phyloP scores from a whole-genome alignment of 2,113 vertebrate species.

The Epinephelus fuscoguttatus region DNA sequence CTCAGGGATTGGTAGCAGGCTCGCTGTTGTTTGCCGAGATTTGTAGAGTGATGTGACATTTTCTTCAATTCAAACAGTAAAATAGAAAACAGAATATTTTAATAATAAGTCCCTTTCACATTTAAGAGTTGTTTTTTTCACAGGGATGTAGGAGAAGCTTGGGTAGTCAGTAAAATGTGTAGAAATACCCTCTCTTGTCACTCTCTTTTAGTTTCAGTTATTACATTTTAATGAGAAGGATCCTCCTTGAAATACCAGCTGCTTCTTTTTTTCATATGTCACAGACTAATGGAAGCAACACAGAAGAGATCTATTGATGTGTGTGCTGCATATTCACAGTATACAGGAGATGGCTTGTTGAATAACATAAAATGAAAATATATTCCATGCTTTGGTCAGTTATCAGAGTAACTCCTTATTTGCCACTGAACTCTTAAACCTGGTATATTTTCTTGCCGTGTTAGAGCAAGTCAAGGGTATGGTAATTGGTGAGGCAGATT shows the following conservation, averaged over 20 bases:
- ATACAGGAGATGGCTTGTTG: neutral
- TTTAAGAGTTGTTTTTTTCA: constrained; percentile 10
- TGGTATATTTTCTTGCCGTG: neutral
- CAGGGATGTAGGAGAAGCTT: neutral
- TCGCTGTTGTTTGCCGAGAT: constrained; percentile 9
- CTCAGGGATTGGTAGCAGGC: constrained; percentile 8
- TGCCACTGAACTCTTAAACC: neutral
- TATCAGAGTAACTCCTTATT: too few relatives aligned
- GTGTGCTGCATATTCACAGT: neutral
- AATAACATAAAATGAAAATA: neutral
- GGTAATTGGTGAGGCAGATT: neutral
- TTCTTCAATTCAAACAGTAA: constrained; percentile 19
- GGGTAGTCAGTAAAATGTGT: neutral
- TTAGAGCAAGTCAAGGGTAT: constrained; percentile 7
- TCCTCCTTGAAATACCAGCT: constrained; percentile 20
- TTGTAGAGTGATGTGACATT: constrained; percentile 37
- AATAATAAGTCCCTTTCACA: constrained; percentile 16
- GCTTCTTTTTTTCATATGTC: constrained; percentile 14
- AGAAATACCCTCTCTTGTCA: neutral
- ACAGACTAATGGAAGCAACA: constrained; percentile 32
- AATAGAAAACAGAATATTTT: constrained; percentile 41
- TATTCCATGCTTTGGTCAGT: neutral
- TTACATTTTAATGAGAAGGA: constrained; percentile 54
- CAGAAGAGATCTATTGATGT: constrained; percentile 11
- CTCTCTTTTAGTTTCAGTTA: constrained; percentile 14